Base-by-base conservation (phyloP, 1,140 invertebrate genomes). In the Plutomurus gul region DNA sequence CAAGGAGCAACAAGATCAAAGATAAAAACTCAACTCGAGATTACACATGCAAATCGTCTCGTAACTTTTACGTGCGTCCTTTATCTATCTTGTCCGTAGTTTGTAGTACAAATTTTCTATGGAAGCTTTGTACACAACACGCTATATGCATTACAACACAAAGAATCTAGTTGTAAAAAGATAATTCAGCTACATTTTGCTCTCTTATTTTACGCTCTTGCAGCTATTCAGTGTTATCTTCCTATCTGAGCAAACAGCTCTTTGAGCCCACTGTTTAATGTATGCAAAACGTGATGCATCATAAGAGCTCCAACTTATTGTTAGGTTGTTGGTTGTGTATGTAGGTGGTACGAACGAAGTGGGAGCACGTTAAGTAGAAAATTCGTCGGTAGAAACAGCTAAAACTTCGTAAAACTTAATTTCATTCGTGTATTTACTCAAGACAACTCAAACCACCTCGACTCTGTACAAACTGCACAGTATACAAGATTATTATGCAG, bases 211-310 rank as follows among this genome's bases (percentile, higher is more conserved):
- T 7, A 13, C 16, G 30, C 16, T 33, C 36, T 65, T 30, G 56
- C 56, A 65, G 30, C n/a, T n/a, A 43, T 43, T 65, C 56, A n/a
- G n/a, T n/a, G 13, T 65, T 33, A n/a, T 27, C 56, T 33, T 60
- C 51, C n/a, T n/a, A n/a, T n/a, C n/a, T n/a, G n/a, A n/a, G n/a
- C n/a, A n/a, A n/a, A n/a, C n/a, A n/a, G n/a, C n/a, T n/a, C n/a
- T n/a, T 36, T 27, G n/a, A 65, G 56, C 30, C 56, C 36, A 1
- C 30, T 65, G 36, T n/a, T 33, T 65, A 33, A 65, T 65, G 56
- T 65, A 65, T 65, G 56, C 56, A 30, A 65, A 65, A 65, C 56
- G 56, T 65, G 56, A 65, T 25, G 56, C 36, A 65, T n/a, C 25
- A 30, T 65, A 65, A 65, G 27, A 65, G 13, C 27, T 27, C 36